A percentile compares a stretch with the other conserved stretches of the same genome.
phyloP scores from a whole-genome alignment of 2,888 invertebrate species.

The Tinea trinotella region DNA sequence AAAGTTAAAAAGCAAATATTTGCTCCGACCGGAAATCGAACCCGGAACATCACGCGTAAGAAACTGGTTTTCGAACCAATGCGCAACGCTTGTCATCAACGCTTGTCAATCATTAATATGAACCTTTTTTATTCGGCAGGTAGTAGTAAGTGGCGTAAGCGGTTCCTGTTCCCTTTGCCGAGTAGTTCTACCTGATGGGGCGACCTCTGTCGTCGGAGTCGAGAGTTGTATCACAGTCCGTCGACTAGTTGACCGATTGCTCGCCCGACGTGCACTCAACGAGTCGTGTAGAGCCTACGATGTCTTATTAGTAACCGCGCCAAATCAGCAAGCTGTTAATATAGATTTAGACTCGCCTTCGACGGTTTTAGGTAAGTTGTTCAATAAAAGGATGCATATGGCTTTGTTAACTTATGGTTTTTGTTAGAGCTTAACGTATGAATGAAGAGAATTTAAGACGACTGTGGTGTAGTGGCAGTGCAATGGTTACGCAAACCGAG shows the following conservation, averaged over 20 bases:
- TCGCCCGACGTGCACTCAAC: constrained; percentile 84
- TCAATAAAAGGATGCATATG: no score
- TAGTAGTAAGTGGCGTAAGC: constrained; percentile 38
- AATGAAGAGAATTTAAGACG: no score
- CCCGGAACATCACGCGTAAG: no score
- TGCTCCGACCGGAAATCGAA: no score
- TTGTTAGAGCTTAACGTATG: no score
- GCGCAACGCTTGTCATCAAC: no score
- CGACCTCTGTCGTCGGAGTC: constrained; percentile 92
- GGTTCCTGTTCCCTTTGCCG: constrained; percentile 75
- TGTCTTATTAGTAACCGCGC: constrained; percentile 73
- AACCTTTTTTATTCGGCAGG: constrained; percentile 31
- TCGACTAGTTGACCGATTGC: constrained; percentile 82
- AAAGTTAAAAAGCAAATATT: no score
- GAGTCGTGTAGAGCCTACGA: constrained; percentile 83
- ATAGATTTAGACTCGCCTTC: constrained; percentile 81
- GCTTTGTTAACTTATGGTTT: no score
- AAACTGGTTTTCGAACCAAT: no score
- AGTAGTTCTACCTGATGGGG: constrained; percentile 91
- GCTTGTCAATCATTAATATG: background rate
- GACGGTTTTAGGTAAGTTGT: constrained; percentile 75
- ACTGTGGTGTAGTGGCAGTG: no score
- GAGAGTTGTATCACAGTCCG: constrained; percentile 82
- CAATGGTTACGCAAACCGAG: no score
- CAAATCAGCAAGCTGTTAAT: background rate